These are phyloP conservation scores for Leptinotarsa rubiginosa DNA, from an alignment of 2,888 invertebrate species.

Conservation along the genomic window DNA sequence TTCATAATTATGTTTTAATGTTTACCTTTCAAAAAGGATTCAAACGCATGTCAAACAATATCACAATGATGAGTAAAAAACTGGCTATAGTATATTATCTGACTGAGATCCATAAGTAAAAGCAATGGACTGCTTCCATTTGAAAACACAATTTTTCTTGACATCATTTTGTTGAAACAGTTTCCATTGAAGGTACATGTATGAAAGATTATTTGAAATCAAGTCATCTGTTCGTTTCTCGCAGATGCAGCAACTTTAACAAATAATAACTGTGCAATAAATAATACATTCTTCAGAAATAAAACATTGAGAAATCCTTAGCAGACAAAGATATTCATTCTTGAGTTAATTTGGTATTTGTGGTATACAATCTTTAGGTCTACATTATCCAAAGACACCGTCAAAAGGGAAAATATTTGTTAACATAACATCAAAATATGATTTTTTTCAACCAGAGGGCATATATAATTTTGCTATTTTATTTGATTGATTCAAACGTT, in stretches of 20 bases:
- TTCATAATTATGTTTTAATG: constrained; percentile 23
- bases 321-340: too few species aligned
- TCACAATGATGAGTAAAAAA: neutral
- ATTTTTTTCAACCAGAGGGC: neutral
- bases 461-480: neutral
- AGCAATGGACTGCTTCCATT: neutral
- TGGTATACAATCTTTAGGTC: too few species aligned
- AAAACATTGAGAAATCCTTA: too few species aligned
- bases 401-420: neutral
- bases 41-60: too few species aligned
- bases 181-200: too few species aligned
- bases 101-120: too few species aligned
- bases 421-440: neutral
- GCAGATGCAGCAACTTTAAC: too few species aligned
- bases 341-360: too few species aligned
- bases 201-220: too few species aligned
- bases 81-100: neutral
- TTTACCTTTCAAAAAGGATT: neutral
- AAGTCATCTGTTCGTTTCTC: too few species aligned
- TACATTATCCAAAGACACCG: neutral
- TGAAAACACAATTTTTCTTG: neutral
- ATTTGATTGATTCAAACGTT: neutral
- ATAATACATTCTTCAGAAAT: too few species aligned
- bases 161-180: neutral
- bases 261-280: too few species aligned